Evolutionary conservation across 2,888 invertebrate species (phyloP).

Genomic region (Eugnorisma glareosa): DNA sequence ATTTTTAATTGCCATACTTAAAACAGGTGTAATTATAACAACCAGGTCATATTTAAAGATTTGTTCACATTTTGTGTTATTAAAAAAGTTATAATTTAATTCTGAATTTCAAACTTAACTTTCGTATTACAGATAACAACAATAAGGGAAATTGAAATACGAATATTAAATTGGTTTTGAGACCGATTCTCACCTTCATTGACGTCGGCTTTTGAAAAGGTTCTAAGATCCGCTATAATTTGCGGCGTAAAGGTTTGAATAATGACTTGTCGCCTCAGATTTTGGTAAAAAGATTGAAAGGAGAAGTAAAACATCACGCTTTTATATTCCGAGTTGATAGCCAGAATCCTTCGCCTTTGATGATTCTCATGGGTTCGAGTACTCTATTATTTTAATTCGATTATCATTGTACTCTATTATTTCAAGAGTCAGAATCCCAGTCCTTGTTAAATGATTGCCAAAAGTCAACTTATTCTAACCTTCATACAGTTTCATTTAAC

Average conservation of each 20-base stretch:
- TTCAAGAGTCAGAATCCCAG: neutral
- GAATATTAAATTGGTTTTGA: constrained; percentile 57
- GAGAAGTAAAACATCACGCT: neutral
- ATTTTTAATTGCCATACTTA: neutral
- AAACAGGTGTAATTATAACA: neutral
- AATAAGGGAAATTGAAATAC: constrained; percentile 57
- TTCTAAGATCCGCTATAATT: constrained; percentile 42
- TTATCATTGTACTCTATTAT: neutral
- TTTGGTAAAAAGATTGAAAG: neutral
- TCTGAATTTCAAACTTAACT: constrained; percentile 28
- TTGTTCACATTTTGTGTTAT: constrained; percentile 8
- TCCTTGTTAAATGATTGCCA: neutral
- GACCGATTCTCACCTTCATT: constrained; percentile 43
- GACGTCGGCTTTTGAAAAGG: constrained; percentile 36
- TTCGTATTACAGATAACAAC: constrained; percentile 43
- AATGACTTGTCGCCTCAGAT: constrained; percentile 34
- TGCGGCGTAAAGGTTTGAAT: constrained; percentile 55
- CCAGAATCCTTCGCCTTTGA: neutral
- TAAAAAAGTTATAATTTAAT: constrained; percentile 46
- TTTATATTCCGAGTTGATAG: neutral
- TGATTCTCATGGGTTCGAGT: neutral
- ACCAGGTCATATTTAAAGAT: neutral
- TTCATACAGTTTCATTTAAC: neutral
- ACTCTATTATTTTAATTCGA: constrained; percentile 1
- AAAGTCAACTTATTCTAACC: constrained; percentile 1